phyloP scores from a whole-genome alignment of 2,113 vertebrate species.

The Erythrocercus mccallii region DNA sequence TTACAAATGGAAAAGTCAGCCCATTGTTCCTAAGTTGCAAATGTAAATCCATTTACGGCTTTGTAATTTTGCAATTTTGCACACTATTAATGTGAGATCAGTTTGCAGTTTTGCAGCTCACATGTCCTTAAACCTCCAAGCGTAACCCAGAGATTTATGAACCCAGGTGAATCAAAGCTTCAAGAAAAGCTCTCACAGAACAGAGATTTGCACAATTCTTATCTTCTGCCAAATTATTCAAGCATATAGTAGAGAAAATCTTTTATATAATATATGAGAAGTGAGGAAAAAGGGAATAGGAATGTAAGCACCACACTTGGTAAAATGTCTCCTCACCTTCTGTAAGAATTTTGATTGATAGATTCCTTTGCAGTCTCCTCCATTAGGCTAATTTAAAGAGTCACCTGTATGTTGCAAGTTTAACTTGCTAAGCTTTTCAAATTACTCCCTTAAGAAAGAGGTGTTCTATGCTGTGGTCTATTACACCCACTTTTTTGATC shows the following conservation, averaged over 20 bases:
- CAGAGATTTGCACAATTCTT: constrained; percentile 40
- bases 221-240: constrained; percentile 41
- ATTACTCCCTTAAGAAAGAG: constrained; percentile 15
- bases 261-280: constrained; percentile 19
- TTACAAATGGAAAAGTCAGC: background rate
- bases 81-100: background rate
- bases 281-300: background rate
- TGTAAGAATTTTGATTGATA: constrained; percentile 13
- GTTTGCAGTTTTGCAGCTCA: constrained; percentile 32
- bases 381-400: constrained; percentile 29
- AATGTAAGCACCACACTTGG: background rate
- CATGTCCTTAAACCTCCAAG: constrained; percentile 33
- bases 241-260: background rate
- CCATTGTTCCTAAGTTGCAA: constrained; percentile 28
- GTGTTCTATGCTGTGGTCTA: background rate
- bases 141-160: constrained; percentile 44
- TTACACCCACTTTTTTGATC: background rate
- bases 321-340: background rate
- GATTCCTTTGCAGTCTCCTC: background rate
- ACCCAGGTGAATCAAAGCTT: constrained; percentile 52
- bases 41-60: constrained; percentile 38
- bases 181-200: constrained; percentile 33
- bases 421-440: constrained; percentile 32
- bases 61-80: constrained; percentile 49
- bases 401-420: background rate